A percentile compares a stretch with the other conserved stretches of the same genome.
phyloP scores from a whole-genome alignment of 2,797 vertebrate genomes.

The Thamnophis elegans region DNA sequence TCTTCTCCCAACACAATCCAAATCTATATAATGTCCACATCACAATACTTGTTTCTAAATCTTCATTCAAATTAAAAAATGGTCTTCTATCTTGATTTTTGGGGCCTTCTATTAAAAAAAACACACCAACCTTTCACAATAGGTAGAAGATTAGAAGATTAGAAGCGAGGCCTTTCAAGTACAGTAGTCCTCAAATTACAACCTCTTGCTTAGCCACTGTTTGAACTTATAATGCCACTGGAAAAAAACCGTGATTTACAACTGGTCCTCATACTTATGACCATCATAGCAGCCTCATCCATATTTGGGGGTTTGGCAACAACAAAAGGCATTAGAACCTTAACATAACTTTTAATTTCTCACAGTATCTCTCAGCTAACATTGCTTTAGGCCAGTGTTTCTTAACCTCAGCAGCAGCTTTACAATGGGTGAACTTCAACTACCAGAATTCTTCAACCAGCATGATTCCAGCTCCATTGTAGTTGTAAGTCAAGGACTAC shows the following conservation, averaged over 20 bases:
- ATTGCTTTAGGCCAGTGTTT: not conserved
- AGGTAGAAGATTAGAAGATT: not conserved
- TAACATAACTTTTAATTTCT: no score
- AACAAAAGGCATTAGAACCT: not conserved
- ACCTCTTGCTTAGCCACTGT: not conserved
- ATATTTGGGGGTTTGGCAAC: not conserved
- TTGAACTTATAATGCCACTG: not conserved
- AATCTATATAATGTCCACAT: not conserved
- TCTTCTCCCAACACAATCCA: not conserved
- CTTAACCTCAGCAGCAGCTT: not conserved
- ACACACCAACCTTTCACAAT: not conserved
- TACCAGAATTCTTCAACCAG: not conserved
- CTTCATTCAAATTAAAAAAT: not conserved
- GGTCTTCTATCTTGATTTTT: not conserved
- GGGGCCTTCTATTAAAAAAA: not conserved
- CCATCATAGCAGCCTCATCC: not conserved
- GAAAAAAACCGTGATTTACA: not conserved
- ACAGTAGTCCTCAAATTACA: not conserved
- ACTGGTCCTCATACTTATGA: not conserved
- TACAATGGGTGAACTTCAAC: not conserved
- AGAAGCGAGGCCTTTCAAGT: not conserved
- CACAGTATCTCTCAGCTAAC: no score
- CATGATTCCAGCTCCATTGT: no score
- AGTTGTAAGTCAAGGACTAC: no score
- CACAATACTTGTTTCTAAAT: not conserved